Conservation (phyloP, 2,888 invertebrate species). For the Malthinus flaveolus region DNA sequence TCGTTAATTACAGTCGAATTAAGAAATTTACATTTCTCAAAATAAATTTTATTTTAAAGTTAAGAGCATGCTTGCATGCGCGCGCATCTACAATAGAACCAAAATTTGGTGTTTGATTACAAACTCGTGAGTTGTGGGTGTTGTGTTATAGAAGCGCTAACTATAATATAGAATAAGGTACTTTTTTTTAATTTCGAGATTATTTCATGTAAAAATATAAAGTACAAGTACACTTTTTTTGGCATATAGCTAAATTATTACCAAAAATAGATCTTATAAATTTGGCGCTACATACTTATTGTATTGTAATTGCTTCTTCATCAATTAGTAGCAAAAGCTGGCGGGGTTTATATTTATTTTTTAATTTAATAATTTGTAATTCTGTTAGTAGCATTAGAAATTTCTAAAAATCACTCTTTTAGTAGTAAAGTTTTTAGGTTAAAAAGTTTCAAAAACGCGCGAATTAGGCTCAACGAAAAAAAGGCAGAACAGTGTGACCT, state of each 20-base stretch:
- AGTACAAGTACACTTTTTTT: slow-evolving; percentile 29
- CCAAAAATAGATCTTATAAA: slow-evolving; percentile 27
- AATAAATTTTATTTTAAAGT: not conserved
- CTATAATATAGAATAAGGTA: too few species aligned
- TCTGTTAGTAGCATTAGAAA: too few species aligned
- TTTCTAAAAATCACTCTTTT: too few species aligned
- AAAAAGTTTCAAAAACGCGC: too few species aligned
- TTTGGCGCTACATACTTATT: slow-evolving; percentile 19
- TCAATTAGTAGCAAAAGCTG: too few species aligned
- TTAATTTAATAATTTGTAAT: too few species aligned
- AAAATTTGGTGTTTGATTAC: not conserved
- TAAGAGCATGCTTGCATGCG: not conserved
- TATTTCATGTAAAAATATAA: slow-evolving; percentile 5
- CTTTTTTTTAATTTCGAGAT: not conserved
- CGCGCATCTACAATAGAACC: not conserved
- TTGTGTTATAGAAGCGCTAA: not conserved
- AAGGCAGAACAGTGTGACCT: too few species aligned
- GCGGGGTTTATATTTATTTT: too few species aligned
- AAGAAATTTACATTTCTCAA: slow-evolving; percentile 39
- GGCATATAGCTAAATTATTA: slow-evolving; percentile 28
- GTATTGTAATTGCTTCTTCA: slow-evolving; percentile 14
- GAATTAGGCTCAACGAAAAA: too few species aligned
- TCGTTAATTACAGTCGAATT: slow-evolving; percentile 47
- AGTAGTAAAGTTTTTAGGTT: too few species aligned
- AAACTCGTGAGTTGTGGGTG: not conserved